A percentile compares a stretch with the other conserved stretches of the same genome.
These are phyloP conservation scores for Platalea minor DNA, from an alignment of 2,797 vertebrate genomes.

Conservation along the genomic window DNA sequence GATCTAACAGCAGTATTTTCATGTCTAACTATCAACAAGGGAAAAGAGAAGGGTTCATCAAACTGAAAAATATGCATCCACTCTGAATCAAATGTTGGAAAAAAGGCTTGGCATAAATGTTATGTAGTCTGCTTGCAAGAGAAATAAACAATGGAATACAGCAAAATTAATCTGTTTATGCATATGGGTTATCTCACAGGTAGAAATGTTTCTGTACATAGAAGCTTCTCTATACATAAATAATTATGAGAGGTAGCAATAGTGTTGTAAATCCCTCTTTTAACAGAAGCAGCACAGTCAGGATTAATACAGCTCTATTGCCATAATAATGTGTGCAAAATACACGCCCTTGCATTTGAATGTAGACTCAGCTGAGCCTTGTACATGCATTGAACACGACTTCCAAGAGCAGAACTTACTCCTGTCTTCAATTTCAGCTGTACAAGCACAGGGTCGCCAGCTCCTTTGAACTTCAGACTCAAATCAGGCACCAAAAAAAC, in stretches of 20 bases:
- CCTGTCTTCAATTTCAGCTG: not conserved
- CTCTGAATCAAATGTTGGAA: not conserved
- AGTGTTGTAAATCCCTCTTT: not conserved
- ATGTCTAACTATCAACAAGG: not conserved
- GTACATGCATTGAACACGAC: not conserved
- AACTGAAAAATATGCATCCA: constrained; percentile 4
- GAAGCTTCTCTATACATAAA: not conserved
- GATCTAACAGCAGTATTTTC: constrained; percentile 12
- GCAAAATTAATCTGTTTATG: not conserved
- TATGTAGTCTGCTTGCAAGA: not conserved
- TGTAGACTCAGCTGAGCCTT: not conserved
- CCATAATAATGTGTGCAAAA: not conserved
- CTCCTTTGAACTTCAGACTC: not conserved
- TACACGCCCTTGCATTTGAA: not conserved
- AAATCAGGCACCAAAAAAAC: not conserved
- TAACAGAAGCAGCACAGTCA: not conserved
- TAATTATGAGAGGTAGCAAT: not conserved
- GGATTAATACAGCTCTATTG: not conserved
- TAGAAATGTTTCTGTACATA: not conserved
- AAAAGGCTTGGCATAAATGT: not conserved
- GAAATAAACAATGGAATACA: not conserved
- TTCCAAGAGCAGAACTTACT: not conserved
- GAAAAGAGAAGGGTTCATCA: constrained; percentile 25
- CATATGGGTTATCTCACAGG: not conserved
- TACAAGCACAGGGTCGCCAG: not conserved